Evolutionary conservation across 2,888 invertebrate species (phyloP), one percentile per base, ranked within the genome.

Genomic region (Salticus scenicus): DNA sequence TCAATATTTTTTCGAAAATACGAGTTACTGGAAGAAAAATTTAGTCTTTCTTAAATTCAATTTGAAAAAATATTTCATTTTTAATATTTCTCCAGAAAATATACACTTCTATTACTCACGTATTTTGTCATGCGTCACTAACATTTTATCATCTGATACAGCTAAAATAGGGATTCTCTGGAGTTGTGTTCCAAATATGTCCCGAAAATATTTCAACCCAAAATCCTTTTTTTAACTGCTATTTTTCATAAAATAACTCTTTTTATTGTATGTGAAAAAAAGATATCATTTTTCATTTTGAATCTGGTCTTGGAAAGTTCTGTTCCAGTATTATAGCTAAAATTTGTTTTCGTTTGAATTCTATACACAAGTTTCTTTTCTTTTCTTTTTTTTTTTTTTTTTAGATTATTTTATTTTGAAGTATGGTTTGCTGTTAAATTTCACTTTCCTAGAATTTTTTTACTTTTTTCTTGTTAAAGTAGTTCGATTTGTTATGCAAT

Each of bases 231-330:
- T 47, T 57, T 57, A 24, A 20, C 57, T 57, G 24, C 24, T 24
- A 57, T 24, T 57, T 57, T 57, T 57, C 24, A 24, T 57, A 57
- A 5, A 57, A 57, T 24, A 57, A 24, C 20, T 57, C 20, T 57
- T 57, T 57, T 57, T 57, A 57, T n/a, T 5, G 24, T 57, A 57
- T 24, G n/a, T n/a, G n/a, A 24, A 24, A 57, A 57, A 57, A 12
- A 24, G 24, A 57, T 57, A 57, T 57, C 57, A 57, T 57, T 57
- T 57, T 57, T 57, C 57, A 57, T 57, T 57, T 57, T 57, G 24
- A 5, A 2, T 24, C 57, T 20, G 57, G 1, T 24, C 1, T 1
- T 57, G 2, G 57, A 12, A n/a, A 57, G 57, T 57, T 57, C 24
- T 12, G 57, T 24, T 57, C 57, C 24, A 24, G 5, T 57, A 5